Percentiles rank a stretch among this genome's conserved stretches.
These are phyloP conservation scores for Scopus umbretta DNA, from an alignment of 2,113 vertebrate genomes.

Conservation along the genomic window DNA sequence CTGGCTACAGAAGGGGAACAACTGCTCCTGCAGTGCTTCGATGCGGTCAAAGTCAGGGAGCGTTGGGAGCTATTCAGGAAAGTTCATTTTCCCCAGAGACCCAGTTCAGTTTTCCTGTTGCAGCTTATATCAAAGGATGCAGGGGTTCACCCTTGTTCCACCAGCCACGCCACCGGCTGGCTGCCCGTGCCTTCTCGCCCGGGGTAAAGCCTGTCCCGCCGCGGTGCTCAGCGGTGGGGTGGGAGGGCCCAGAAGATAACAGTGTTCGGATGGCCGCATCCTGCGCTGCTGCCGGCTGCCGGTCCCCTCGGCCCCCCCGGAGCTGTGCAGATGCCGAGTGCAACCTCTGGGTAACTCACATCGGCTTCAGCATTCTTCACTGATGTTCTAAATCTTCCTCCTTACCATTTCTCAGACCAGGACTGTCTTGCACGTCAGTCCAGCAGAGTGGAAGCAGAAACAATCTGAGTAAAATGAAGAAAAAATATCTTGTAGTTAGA, in stretches of 20 bases:
- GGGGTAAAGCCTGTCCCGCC: not conserved
- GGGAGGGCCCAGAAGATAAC: no score
- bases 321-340: not conserved
- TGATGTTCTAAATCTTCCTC: not conserved
- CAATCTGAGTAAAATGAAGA: not conserved
- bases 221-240: rapidly evolving
- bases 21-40: not conserved
- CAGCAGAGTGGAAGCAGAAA: not conserved
- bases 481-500: not conserved
- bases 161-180: rapidly evolving
- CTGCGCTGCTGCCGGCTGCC: not conserved
- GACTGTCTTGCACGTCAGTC: not conserved
- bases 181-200: not conserved
- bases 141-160: not conserved
- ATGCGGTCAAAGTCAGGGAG: not conserved
- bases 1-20: rapidly evolving
- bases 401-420: not conserved
- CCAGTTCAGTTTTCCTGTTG: not conserved
- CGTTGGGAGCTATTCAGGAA: not conserved
- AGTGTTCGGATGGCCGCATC: not conserved
- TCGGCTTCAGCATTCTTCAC: rapidly evolving
- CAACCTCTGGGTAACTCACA: not conserved
- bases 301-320: not conserved
- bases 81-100: not conserved
- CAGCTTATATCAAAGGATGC: not conserved